phyloP scores from a whole-genome alignment of 1,140 invertebrate species.

The Diuraphis noxia region DNA sequence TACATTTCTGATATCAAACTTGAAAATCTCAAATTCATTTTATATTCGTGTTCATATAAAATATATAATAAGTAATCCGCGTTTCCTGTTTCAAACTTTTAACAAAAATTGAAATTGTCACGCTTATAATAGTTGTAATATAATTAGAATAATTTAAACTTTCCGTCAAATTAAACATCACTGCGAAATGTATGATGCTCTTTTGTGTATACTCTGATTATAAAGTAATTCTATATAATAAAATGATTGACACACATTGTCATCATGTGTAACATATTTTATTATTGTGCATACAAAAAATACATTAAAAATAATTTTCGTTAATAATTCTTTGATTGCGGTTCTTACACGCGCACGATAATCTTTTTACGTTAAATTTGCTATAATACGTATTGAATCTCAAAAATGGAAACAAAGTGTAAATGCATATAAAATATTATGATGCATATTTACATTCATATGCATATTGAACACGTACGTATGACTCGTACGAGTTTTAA shows the following conservation, averaged over 20 bases:
- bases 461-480: not conserved
- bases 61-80: not conserved
- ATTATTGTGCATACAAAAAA: not conserved
- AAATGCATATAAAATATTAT: not conserved
- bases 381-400: not conserved
- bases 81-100: not conserved
- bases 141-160: not conserved
- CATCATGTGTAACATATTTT: not conserved
- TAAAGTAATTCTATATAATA: not conserved
- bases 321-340: not conserved
- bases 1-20: not conserved
- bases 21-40: not conserved
- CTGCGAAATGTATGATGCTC: not conserved
- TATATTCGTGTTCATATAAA: not conserved
- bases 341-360: too few species aligned
- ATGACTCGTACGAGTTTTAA: not conserved
- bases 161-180: not conserved
- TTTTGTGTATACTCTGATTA: not conserved
- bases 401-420: not conserved
- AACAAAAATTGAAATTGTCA: not conserved
- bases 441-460: not conserved
- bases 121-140: not conserved
- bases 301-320: not conserved
- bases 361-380: not conserved
- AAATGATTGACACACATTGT: not conserved